Base-by-base conservation (phyloP, 2,888 invertebrate species). In the Lagria hirta region DNA sequence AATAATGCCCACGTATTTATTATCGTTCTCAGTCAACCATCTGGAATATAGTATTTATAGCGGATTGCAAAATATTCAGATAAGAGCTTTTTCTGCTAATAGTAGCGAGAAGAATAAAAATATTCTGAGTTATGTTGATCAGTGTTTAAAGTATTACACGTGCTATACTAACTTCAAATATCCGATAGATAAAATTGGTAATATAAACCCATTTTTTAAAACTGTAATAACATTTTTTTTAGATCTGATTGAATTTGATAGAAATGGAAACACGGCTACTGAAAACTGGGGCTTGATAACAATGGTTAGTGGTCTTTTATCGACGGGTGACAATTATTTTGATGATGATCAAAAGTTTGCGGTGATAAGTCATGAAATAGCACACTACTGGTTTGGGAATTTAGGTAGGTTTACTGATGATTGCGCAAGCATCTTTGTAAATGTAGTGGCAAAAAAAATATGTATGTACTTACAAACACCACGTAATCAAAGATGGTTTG, bases 311-410 rank as follows among this genome's bases (percentile, higher is more conserved):
- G 61, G 62, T 3, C 33, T 60, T 3, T 43, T 61, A 3, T 48
- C 49, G 1, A 34, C 23, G 4, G 5, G 24, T 4, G 17, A 29
- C 2, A 7, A 29, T 5, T 23, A 46, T 28, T 60, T 46, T 23
- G 47, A 44, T 20, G 26, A 42, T 14, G 28, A 7, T 6, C 56
- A 57, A 44, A 49, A 54, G 20, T 16, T 43, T 20, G 11, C 49
- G n/a, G 55, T 60, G 6, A 41, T 57, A 11, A 54, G 49, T 5
- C 64, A 64, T 32, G 64, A 64, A 41, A 20, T 63, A 7, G 51
- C 58, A 7, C 64, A 64, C 45, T 62, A 55, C 33, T 64, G 64
- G 64, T 64, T 63, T 35, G 64, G 64, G 32, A 62, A 64, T 46
- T 53, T 62, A 24, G 61, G 64, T 64, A 45, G 52, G 20, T 18